Evolutionary conservation across 2,113 vertebrate species (phyloP).

Genomic region (Hyaena hyaena): DNA sequence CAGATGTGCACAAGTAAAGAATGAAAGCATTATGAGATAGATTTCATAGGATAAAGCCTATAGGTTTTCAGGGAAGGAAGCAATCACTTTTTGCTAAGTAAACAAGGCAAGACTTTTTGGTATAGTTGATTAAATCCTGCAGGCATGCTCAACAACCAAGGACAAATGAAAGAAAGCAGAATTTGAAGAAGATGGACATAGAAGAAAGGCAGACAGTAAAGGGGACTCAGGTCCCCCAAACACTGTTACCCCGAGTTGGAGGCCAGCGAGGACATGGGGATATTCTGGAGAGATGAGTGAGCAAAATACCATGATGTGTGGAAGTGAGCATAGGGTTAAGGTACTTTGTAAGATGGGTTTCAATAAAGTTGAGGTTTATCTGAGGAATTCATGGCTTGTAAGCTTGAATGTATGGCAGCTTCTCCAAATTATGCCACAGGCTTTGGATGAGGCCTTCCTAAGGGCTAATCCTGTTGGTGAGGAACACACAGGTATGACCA

Average conservation of each 20-base stretch:
- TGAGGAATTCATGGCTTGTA: neutral
- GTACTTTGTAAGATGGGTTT: too few species aligned
- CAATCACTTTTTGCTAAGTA: too few species aligned
- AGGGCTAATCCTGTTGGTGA: neutral
- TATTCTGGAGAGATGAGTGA: neutral
- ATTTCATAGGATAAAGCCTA: too few species aligned
- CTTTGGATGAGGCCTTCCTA: rapidly evolving
- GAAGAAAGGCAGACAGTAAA: neutral
- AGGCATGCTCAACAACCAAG: neutral
- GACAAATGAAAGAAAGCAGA: neutral
- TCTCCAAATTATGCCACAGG: neutral
- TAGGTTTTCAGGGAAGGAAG: neutral
- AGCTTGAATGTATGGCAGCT: neutral
- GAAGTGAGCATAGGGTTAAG: too few species aligned
- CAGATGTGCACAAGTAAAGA: rapidly evolving
- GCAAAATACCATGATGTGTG: rapidly evolving
- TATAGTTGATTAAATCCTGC: neutral
- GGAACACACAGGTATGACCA: neutral
- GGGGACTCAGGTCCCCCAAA: too few species aligned
- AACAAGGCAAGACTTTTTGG: neutral
- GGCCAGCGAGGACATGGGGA: neutral
- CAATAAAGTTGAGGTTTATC: too few species aligned
- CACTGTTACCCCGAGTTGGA: neutral
- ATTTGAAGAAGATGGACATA: neutral
- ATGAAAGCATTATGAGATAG: too few species aligned